Conservation (phyloP, 2,888 invertebrate genomes). For the Hipparchia sbordonii region DNA sequence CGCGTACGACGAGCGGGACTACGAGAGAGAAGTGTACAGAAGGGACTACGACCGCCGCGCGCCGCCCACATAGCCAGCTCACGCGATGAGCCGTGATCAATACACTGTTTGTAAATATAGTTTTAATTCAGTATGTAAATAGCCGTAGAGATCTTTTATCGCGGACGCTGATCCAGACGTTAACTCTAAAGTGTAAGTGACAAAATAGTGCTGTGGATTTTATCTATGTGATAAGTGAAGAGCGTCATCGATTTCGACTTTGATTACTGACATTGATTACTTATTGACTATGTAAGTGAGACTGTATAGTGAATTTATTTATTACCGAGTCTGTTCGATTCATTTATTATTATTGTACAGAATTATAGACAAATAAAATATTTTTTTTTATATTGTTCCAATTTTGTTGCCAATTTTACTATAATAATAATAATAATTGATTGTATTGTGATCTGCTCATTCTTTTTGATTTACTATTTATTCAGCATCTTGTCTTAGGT, state of each 20-base stretch:
- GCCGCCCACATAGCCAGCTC: slow-evolving; percentile 43
- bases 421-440: slow-evolving; percentile 46
- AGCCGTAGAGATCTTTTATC: slow-evolving; percentile 60
- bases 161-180: slow-evolving; percentile 65
- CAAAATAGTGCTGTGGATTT: slow-evolving; percentile 80
- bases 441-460: slow-evolving; percentile 55
- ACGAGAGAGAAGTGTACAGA: slow-evolving; percentile 82
- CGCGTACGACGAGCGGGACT: slow-evolving; percentile 79
- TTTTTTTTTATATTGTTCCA: slow-evolving; percentile 71
- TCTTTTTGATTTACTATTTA: slow-evolving; percentile 66
- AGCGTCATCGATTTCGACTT: slow-evolving; percentile 61
- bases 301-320: slow-evolving; percentile 80
- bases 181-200: slow-evolving; percentile 76
- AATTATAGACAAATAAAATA: slow-evolving; percentile 59
- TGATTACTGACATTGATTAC: slow-evolving; percentile 49
- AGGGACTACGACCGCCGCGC: slow-evolving; percentile 85
- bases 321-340: slow-evolving; percentile 71
- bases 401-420: slow-evolving; percentile 67
- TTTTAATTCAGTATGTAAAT: slow-evolving; percentile 63
- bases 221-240: slow-evolving; percentile 79
- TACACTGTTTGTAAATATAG: slow-evolving; percentile 62
- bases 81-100: slow-evolving; percentile 30
- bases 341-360: slow-evolving; percentile 71
- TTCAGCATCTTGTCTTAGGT: slow-evolving; percentile 60
- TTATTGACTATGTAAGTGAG: slow-evolving; percentile 69